These are phyloP conservation scores for Drosophila saltans DNA, from an alignment of 1,140 invertebrate species.

Conservation along the genomic window DNA sequence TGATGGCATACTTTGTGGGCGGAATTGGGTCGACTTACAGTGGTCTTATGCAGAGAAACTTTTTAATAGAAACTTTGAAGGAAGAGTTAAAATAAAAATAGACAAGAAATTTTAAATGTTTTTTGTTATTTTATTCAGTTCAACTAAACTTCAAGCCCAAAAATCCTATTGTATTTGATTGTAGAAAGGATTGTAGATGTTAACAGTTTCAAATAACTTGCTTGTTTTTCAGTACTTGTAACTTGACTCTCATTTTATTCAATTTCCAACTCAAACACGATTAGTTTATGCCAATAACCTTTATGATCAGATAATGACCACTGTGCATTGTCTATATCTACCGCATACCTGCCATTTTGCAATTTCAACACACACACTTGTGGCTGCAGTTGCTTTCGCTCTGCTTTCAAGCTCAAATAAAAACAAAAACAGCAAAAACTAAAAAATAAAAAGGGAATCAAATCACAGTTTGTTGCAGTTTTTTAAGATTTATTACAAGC, in stretches of 20 bases:
- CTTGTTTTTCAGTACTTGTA: no score
- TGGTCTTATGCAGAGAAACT: neutral
- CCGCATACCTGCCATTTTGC: slow-evolving; percentile 24
- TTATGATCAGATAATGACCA: slow-evolving; percentile 16
- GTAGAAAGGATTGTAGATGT: no score
- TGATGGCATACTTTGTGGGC: slow-evolving; percentile 6
- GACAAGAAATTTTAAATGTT: neutral
- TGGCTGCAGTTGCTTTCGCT: slow-evolving; percentile 37
- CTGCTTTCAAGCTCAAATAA: slow-evolving; percentile 37
- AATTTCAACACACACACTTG: slow-evolving; percentile 56
- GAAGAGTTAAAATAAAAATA: neutral
- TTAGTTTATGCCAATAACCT: neutral
- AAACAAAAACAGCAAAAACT: slow-evolving; percentile 16
- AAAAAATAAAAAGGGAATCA: slow-evolving; percentile 46
- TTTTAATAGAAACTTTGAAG: neutral
- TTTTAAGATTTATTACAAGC: slow-evolving; percentile 79
- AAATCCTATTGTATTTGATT: no score
- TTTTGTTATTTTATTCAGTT: slow-evolving; percentile 7
- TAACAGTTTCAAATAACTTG: no score
- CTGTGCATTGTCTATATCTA: slow-evolving; percentile 15
- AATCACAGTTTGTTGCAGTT: slow-evolving; percentile 66
- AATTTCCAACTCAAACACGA: neutral
- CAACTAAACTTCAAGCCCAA: neutral
- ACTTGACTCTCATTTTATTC: no score
- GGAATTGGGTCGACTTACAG: slow-evolving; percentile 12